These are phyloP conservation scores for Diadophis punctatus DNA, from an alignment of 2,113 vertebrate species.

Conservation along the genomic window DNA sequence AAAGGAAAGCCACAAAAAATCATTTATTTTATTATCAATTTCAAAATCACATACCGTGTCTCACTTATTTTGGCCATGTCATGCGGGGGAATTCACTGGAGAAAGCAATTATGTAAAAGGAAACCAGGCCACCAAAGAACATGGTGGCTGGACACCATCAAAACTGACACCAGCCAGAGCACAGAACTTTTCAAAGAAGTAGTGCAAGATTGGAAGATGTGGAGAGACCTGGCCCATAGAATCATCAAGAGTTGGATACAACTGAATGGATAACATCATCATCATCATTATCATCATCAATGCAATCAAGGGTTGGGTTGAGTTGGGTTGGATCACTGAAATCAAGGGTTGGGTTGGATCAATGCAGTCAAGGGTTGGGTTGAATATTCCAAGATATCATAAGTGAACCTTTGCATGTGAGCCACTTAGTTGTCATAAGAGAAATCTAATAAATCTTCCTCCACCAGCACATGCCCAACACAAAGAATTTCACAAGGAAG, in stretches of 20 bases:
- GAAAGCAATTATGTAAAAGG: background rate
- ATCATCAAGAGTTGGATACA: background rate
- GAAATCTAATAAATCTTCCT: slow-evolving; percentile 4
- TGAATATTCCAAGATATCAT: background rate
- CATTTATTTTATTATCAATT: background rate
- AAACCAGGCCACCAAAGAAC: background rate
- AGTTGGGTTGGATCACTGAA: background rate
- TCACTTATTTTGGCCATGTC: background rate
- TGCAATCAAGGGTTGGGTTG: background rate
- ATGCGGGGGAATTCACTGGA: background rate
- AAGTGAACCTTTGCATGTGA: background rate
- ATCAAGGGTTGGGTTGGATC: background rate
- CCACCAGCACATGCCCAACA: background rate
- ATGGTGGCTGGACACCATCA: background rate
- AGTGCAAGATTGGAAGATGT: background rate
- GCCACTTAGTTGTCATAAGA: background rate
- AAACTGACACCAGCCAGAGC: background rate
- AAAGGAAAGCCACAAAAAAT: background rate
- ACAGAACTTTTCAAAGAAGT: background rate
- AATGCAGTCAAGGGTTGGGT: background rate
- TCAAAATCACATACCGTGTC: background rate
- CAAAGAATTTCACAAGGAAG: slow-evolving; percentile 35
- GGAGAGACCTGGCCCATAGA: background rate
- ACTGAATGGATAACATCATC: background rate
- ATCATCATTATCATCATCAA: background rate